phyloP scores from a whole-genome alignment of 2,797 vertebrate species.

The Hydrolagus colliei region DNA sequence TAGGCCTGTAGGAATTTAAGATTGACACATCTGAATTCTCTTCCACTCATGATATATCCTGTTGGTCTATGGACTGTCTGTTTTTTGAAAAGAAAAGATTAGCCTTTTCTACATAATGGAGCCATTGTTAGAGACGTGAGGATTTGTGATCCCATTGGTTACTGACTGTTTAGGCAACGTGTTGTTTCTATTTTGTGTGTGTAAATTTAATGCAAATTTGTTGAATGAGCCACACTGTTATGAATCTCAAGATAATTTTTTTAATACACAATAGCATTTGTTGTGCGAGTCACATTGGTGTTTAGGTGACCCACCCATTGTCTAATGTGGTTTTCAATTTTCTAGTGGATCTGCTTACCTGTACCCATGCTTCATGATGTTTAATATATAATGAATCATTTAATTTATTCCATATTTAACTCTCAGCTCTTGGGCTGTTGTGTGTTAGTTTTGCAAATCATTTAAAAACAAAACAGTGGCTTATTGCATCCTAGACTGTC shows the following conservation, averaged over 20 bases:
- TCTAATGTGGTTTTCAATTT: not conserved
- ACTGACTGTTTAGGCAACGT: not conserved
- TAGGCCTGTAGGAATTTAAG: too few species aligned
- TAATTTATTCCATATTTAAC: not conserved
- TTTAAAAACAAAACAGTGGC: too few species aligned
- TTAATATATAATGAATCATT: not conserved
- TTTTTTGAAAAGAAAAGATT: not conserved
- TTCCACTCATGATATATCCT: too few species aligned
- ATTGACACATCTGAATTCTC: too few species aligned
- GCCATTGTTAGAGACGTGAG: not conserved
- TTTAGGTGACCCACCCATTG: too few species aligned
- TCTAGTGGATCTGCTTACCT: not conserved
- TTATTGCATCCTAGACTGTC: too few species aligned
- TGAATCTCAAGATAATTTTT: not conserved
- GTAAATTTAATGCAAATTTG: not conserved
- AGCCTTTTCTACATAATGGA: not conserved
- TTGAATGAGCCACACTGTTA: not conserved
- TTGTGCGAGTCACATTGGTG: not conserved
- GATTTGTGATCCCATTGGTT: not conserved
- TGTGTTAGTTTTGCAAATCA: not conserved
- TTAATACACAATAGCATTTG: not conserved
- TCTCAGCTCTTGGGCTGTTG: not conserved
- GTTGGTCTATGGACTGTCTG: too few species aligned
- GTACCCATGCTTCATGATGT: not conserved
- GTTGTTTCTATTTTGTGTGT: not conserved